phyloP scores from a whole-genome alignment of 23 tunicate species.

The Clavelina lepadiformis region DNA sequence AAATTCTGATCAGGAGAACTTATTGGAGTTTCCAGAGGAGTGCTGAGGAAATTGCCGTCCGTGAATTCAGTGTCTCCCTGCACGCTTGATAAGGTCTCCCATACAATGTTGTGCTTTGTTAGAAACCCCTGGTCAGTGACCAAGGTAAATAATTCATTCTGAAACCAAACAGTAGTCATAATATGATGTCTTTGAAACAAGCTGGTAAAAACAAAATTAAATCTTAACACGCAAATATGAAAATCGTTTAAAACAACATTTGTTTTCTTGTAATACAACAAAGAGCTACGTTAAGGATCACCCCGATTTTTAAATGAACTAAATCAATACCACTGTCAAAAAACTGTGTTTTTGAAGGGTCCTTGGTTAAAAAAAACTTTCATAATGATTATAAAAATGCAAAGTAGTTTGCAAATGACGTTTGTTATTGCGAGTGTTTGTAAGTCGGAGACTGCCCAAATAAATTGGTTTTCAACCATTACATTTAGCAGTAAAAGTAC shows the following conservation, averaged over 20 bases:
- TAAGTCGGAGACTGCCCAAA: too few species aligned
- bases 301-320: too few species aligned
- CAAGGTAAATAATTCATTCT: conserved; percentile 32
- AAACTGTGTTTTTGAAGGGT: not conserved
- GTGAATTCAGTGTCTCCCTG: conserved; percentile 76
- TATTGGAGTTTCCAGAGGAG: conserved; percentile 46
- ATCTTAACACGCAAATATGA: too few species aligned
- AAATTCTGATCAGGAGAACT: not conserved
- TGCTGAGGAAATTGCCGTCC: conserved; percentile 36
- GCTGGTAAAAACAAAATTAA: not conserved
- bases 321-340: not conserved
- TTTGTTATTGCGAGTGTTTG: too few species aligned
- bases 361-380: too few species aligned
- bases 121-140: conserved; percentile 67
- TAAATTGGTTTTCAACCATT: too few species aligned
- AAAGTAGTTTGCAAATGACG: too few species aligned
- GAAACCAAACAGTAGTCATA: not conserved
- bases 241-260: too few species aligned
- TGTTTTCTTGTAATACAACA: too few species aligned
- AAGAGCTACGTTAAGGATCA: too few species aligned
- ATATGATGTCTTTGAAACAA: not conserved
- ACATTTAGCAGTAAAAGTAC: too few species aligned
- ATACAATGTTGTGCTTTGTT: conserved; percentile 54
- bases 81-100: conserved; percentile 64
- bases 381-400: too few species aligned